A percentile compares a stretch with the other conserved stretches of the same genome.
These are phyloP conservation scores for Trogon surrucura DNA, from an alignment of 2,113 vertebrate species.

Conservation along the genomic window DNA sequence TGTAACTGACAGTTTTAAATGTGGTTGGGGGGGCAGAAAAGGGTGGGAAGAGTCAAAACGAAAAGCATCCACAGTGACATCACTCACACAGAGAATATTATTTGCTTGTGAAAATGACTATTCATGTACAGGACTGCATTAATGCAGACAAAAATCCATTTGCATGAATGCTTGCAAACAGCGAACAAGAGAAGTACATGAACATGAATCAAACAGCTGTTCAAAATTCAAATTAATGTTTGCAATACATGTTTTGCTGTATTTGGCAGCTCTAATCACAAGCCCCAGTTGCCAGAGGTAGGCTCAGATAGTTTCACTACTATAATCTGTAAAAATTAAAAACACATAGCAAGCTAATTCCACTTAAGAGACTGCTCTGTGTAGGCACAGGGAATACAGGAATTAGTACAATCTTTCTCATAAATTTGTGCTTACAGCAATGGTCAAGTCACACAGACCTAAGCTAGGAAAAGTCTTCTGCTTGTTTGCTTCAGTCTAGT, in stretches of 20 bases:
- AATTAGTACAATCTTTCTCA: not conserved
- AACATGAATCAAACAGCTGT: constrained; percentile 64
- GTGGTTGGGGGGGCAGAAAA: not conserved
- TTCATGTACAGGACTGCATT: constrained; percentile 26
- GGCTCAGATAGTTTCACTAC: not conserved
- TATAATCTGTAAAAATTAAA: not conserved
- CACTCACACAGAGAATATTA: constrained; percentile 14
- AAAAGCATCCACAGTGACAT: constrained; percentile 7
- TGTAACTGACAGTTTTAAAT: not conserved
- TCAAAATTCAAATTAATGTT: constrained; percentile 65
- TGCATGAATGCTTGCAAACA: constrained; percentile 63
- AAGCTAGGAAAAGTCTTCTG: not conserved
- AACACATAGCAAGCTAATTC: not conserved
- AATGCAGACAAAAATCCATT: constrained; percentile 59
- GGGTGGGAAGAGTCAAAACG: not conserved
- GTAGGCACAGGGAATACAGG: not conserved
- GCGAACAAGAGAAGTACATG: constrained; percentile 46
- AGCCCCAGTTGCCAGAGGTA: constrained; percentile 45
- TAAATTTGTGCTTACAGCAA: not conserved
- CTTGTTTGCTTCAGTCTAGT: not conserved
- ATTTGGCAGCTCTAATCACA: constrained; percentile 51
- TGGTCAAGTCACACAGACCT: not conserved
- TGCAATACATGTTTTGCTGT: constrained; percentile 44
- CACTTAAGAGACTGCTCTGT: not conserved
- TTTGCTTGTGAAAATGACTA: constrained; percentile 37